Base-by-base conservation (phyloP, 1,140 invertebrate species). In the Drosophila sechellia region DNA sequence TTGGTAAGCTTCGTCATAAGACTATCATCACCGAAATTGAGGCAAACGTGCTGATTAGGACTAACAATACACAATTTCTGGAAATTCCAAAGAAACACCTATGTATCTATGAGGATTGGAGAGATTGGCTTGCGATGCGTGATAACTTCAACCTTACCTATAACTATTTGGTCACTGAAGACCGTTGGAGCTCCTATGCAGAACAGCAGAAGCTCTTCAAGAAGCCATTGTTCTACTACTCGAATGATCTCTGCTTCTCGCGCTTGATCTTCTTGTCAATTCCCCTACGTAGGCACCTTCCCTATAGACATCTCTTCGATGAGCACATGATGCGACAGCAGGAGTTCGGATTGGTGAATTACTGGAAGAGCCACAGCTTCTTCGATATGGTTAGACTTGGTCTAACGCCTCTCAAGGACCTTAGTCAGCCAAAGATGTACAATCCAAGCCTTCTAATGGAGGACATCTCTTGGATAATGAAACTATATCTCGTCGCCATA, bases 291-390 rank as follows among this genome's bases (percentile, higher is more conserved):
- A 43, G 25, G 0, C 15, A 49, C 0, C 39, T 87, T 22, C 83
- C 84, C 15, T 83, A 84, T 22, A 63, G 79, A 0, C 57, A 77
- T 8, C 71, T 79, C 39, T 77, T 87, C 25, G 60, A 89, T 1
- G 39, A 63, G 13, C 83, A 87, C 13, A 55, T 79, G 12, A 48
- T 66, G 20, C 15, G n/a, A 0, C 66, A 73, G 37, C 63, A 77
- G 1, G 66, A 76, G 17, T 89, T 81, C 3, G 83, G 83, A 1
- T 13, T 87, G 25, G 5, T 65, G 3, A 1, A 22, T n/a, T 55
- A 50, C 12, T 83, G 84, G 84, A 42, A 49, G 12, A 12, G 13
- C 4, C 42, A 20, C 2, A 79, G 66, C 45, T 87, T 83, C 63
- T 63, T 48, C 3, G 61, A 87, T 0, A 89, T 89, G 83, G 79